Percentiles rank a stretch among this genome's conserved stretches.
phyloP scores from a whole-genome alignment of 1,140 invertebrate species.

The Neodiprion virginianus region DNA sequence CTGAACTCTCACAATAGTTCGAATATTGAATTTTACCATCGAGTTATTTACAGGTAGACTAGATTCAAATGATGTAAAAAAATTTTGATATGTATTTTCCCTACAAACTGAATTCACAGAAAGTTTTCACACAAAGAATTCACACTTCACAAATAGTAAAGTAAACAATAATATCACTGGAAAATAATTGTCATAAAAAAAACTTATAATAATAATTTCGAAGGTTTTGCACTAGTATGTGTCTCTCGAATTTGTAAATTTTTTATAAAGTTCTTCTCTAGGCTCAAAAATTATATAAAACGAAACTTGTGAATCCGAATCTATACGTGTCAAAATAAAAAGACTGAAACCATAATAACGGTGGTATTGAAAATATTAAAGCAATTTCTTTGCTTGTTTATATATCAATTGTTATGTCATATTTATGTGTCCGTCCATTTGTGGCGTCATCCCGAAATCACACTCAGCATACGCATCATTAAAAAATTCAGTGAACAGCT shows the following conservation, averaged over 20 bases:
- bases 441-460: too few species aligned
- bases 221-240: background rate
- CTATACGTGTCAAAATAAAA: background rate
- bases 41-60: too few species aligned
- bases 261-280: background rate
- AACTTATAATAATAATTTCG: background rate
- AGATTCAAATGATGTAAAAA: background rate
- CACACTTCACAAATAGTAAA: background rate
- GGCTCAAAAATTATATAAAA: background rate
- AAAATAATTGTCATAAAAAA: background rate
- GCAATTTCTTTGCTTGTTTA: background rate
- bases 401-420: background rate
- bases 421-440: background rate
- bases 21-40: too few species aligned
- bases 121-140: background rate
- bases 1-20: too few species aligned
- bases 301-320: background rate
- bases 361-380: background rate
- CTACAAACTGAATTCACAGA: background rate
- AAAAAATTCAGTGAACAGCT: too few species aligned
- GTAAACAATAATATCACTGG: too few species aligned
- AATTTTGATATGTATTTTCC: background rate
- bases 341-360: background rate
- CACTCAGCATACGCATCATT: too few species aligned
- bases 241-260: background rate